Percentiles rank a stretch among this genome's conserved stretches.
These are phyloP conservation scores for Chrysaora quinquecirrha DNA, from an alignment of 30 jellyfish, hydroid and myxozoan genomes.

Conservation along the genomic window DNA sequence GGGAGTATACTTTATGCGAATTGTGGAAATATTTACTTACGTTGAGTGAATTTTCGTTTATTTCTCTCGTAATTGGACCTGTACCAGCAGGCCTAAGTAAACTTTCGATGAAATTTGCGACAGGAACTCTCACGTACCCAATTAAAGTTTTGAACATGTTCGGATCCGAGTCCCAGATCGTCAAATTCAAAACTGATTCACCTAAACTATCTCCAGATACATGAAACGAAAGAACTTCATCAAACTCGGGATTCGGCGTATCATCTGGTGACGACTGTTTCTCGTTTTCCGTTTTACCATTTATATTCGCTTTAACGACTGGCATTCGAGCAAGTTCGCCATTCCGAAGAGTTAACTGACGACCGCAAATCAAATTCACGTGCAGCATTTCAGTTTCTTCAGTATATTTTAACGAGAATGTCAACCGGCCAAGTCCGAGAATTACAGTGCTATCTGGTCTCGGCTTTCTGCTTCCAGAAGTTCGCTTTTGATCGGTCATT, in stretches of 20 bases:
- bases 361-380: conserved; percentile 82
- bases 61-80: conserved; percentile 73
- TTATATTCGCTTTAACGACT: conserved; percentile 59
- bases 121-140: conserved; percentile 60
- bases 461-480: conserved; percentile 41
- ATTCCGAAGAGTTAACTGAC: conserved; percentile 67
- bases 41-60: conserved; percentile 9
- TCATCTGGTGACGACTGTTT: conserved; percentile 90
- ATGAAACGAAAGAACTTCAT: conserved; percentile 77
- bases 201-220: conserved; percentile 35
- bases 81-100: conserved; percentile 67
- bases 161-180: conserved; percentile 76
- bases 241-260: conserved; percentile 93
- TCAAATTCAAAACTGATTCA: conserved; percentile 52
- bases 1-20: no score
- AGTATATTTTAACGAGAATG: conserved; percentile 62
- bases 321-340: conserved; percentile 84
- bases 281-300: conserved; percentile 70
- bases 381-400: conserved; percentile 53
- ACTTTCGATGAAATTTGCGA: conserved; percentile 56
- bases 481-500: conserved; percentile 16
- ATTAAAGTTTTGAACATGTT: conserved; percentile 51
- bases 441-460: conserved; percentile 79
- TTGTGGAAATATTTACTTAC: no score
- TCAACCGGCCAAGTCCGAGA: conserved; percentile 76